Evolutionary conservation across 2,797 vertebrate genomes (phyloP).

Genomic region (Hydrocynus forskahlii): DNA sequence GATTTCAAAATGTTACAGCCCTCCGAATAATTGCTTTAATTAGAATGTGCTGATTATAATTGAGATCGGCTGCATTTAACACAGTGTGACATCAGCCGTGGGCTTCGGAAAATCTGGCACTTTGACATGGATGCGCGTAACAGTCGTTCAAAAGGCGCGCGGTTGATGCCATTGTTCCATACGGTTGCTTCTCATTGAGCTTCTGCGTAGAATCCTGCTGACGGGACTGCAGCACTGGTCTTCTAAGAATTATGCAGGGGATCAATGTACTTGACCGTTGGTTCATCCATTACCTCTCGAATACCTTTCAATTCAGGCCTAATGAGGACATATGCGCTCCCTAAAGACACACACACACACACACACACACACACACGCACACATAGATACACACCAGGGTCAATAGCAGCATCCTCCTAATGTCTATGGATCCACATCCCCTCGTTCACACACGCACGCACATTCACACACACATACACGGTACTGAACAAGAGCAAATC

Average conservation of each 20-base stretch:
- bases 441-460: neutral
- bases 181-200: neutral
- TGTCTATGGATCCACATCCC: slow-evolving; percentile 31
- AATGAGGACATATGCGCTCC: slow-evolving; percentile 48
- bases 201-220: neutral
- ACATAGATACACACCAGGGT: slow-evolving; percentile 22
- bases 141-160: neutral
- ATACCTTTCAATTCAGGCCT: slow-evolving; percentile 33
- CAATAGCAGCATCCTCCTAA: slow-evolving; percentile 16
- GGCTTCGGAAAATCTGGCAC: slow-evolving; percentile 31
- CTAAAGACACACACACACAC: slow-evolving; percentile 17
- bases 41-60: slow-evolving; percentile 60
- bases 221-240: neutral
- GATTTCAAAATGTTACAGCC: slow-evolving; percentile 55
- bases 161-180: neutral
- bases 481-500: neutral
- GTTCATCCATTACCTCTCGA: slow-evolving; percentile 38
- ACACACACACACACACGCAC: slow-evolving; percentile 9
- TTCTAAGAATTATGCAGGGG: neutral
- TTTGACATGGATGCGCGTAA: slow-evolving; percentile 21
- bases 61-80: slow-evolving; percentile 55
- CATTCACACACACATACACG: neutral
- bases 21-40: slow-evolving; percentile 57
- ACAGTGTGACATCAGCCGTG: slow-evolving; percentile 46
- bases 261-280: slow-evolving; percentile 29